These are phyloP conservation scores for Eilema sororculum DNA, from an alignment of 2,888 invertebrate genomes.

Conservation along the genomic window DNA sequence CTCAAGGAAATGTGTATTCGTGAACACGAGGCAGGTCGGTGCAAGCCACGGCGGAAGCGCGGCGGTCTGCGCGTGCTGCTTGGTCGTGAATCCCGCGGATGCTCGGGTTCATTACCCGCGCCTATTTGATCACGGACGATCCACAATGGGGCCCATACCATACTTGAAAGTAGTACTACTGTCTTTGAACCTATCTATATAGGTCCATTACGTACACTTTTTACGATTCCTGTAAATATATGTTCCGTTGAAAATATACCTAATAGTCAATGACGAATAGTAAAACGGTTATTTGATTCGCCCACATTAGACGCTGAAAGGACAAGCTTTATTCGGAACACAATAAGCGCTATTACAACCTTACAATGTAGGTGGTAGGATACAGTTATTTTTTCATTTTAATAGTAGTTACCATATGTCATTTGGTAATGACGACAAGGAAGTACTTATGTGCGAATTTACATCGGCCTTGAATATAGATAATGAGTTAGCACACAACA, in stretches of 20 bases:
- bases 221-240: conserved; percentile 14
- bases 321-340: conserved; percentile 27
- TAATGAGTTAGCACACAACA: conserved; percentile 9
- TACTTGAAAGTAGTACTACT: conserved; percentile 64
- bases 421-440: conserved; percentile 3
- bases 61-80: conserved; percentile 46
- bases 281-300: conserved; percentile 35
- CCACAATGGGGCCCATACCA: conserved; percentile 71
- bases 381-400: conserved; percentile 14
- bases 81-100: conserved; percentile 68
- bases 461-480: conserved; percentile 14
- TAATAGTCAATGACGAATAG: conserved; percentile 21
- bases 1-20: conserved; percentile 62
- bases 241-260: conserved; percentile 15
- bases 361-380: conserved; percentile 34
- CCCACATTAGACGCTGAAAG: conserved; percentile 27
- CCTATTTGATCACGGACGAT: conserved; percentile 68
- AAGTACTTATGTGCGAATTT: conserved; percentile 13
- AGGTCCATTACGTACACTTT: conserved; percentile 33
- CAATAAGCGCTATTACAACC: conserved; percentile 20
- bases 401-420: conserved; percentile 10
- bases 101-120: conserved; percentile 82
- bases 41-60: conserved; percentile 45
- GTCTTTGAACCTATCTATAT: conserved; percentile 38
- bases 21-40: conserved; percentile 60